Conservation (phyloP, 1,140 invertebrate genomes). For the Magallana ariakensis region DNA sequence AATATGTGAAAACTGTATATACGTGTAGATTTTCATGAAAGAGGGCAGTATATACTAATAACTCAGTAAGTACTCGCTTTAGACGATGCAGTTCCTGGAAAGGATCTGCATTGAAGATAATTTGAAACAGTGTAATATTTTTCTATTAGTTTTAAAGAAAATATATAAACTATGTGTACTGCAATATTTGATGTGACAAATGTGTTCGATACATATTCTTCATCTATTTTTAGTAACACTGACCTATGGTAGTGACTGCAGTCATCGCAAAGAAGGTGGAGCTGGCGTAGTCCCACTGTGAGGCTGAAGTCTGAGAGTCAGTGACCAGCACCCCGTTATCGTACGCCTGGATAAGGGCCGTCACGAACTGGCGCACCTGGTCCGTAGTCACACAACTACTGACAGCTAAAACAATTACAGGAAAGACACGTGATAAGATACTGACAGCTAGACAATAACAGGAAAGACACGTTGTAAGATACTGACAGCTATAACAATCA, state of each 20-base stretch:
- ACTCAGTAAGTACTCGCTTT: no score
- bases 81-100: no score
- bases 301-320: background rate
- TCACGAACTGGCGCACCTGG: slow-evolving; percentile 22
- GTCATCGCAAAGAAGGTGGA: slow-evolving; percentile 48
- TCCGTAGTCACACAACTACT: slow-evolving; percentile 29
- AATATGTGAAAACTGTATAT: no score
- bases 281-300: slow-evolving; percentile 40
- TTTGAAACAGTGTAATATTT: no score
- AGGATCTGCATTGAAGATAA: no score
- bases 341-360: slow-evolving; percentile 25
- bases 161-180: no score
- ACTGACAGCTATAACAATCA: no score
- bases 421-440: background rate
- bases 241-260: slow-evolving; percentile 48
- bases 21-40: no score
- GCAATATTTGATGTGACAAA: background rate
- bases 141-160: no score
- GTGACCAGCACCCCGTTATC: slow-evolving; percentile 43
- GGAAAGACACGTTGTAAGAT: no score
- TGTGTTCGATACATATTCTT: background rate
- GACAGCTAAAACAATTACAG: slow-evolving; percentile 1
- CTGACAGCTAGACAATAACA: no score
- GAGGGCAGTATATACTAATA: no score
- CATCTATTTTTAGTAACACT: background rate